Evolutionary conservation across 2,113 vertebrate genomes (phyloP).

Genomic region (Dolichallabes microphthalmus): DNA sequence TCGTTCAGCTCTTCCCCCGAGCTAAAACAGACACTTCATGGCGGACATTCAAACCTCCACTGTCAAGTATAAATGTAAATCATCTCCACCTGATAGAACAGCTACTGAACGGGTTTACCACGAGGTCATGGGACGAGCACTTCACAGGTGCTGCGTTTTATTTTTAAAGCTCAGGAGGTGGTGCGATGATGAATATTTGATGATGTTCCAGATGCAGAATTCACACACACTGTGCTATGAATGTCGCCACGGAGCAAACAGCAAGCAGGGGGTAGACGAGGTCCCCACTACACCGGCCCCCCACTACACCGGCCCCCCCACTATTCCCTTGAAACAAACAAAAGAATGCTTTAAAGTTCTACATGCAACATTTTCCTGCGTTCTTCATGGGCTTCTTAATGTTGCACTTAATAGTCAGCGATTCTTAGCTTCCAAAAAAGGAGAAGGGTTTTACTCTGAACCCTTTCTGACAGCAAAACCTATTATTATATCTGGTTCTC

Average conservation of each 20-base stretch:
- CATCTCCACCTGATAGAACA: neutral
- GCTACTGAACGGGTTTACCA: neutral
- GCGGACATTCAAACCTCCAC: neutral
- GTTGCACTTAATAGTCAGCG: neutral
- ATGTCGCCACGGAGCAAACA: neutral
- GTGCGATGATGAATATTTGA: constrained; percentile 22
- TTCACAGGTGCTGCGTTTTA: neutral
- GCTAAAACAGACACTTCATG: neutral
- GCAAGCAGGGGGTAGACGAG: neutral
- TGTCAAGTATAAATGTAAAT: neutral
- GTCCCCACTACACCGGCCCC: neutral
- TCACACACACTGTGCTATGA: neutral
- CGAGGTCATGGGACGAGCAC: too few species aligned
- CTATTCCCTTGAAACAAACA: neutral
- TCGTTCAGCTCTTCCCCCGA: neutral
- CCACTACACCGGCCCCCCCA: too few species aligned
- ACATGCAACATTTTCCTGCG: neutral
- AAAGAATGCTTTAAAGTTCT: neutral
- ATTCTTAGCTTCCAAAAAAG: neutral
- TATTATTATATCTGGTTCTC: neutral
- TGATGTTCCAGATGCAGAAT: constrained; percentile 20
- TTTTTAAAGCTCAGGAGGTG: constrained; percentile 27
- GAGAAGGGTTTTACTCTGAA: neutral
- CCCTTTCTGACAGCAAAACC: neutral
- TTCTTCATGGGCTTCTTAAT: neutral